Evolutionary conservation across 2,888 invertebrate genomes (phyloP), one percentile per base, ranked within the genome.

Genomic region (Seira ritae): DNA sequence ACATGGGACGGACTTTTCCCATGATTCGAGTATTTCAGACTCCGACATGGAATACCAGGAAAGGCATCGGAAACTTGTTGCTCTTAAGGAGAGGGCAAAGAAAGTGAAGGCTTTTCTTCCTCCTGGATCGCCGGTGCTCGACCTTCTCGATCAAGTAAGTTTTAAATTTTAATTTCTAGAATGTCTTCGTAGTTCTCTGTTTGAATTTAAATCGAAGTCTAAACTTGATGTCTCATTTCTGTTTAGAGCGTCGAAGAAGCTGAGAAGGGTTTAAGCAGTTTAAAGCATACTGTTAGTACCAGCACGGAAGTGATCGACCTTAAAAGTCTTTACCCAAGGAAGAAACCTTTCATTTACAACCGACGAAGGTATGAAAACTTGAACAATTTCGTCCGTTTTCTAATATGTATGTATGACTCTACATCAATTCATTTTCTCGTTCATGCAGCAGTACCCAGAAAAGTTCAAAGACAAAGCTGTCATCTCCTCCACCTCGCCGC

Each of bases 1-100:
- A n/a, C 89, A 89, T 80, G 88, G 88, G 22, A 89, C 89, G 15
- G 88, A 88, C 67, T 88, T 87, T 77, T 88, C 88, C 20, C 87
- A 88, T 70, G 87, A 88, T 62, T 88, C 88, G 2, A 86, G 86
- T 60, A 84, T 87, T 73, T 89, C 89, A 0, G 89, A 89, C 71
- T 89, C 89, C 0, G 89, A 89, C 50, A 86, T 88, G 85, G 89
- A 89, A 46, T 86, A 85, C 67, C 84, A 86, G 55, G 89, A 88
- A 60, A 72, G 86, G 50, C 80, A 84, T 50, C 80, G 86, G 67
- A 87, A 87, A 74, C 84, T 89, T 46, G 88, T 85, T 46, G 88
- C 87, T 23, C 74, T 89, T 23, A 86, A 86, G 66, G 87, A 87
- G 76, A 72, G 88, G 23, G 89, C 89, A 42, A 80, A 80, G 68